Conservation (phyloP, 2,888 invertebrate species). For the Agriotes lineatus region DNA sequence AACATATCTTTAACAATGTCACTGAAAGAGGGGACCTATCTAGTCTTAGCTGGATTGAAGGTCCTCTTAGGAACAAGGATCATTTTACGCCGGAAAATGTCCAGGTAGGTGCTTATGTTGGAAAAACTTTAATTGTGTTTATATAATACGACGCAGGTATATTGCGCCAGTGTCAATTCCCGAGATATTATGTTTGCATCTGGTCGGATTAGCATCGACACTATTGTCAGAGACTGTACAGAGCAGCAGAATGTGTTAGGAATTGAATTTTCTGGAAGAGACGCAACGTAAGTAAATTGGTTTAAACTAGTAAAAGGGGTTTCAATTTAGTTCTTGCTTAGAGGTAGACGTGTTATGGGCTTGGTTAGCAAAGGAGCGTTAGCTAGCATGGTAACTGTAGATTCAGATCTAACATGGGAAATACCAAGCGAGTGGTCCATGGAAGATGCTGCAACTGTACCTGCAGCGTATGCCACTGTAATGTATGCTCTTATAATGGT, state of each 20-base stretch:
- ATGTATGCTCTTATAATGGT: no score
- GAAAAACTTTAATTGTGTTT: no score
- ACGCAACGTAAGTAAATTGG: slow-evolving; percentile 36
- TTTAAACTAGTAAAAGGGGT: no score
- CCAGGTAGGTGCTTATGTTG: no score
- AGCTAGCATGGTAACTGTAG: slow-evolving; percentile 69
- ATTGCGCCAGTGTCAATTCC: slow-evolving; percentile 90
- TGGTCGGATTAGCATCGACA: slow-evolving; percentile 84
- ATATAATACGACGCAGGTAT: no score
- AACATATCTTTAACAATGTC: slow-evolving; percentile 84
- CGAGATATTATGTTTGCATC: slow-evolving; percentile 95
- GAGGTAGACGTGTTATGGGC: slow-evolving; percentile 61
- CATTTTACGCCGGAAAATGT: no score
- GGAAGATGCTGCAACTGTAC: slow-evolving; percentile 73
- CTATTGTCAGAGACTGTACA: slow-evolving; percentile 74
- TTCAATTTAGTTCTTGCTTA: slow-evolving; percentile 70
- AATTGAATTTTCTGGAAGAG: slow-evolving; percentile 75
- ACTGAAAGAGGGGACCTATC: slow-evolving; percentile 87
- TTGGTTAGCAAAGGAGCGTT: slow-evolving; percentile 69
- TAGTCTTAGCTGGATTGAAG: slow-evolving; percentile 87
- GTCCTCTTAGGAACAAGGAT: no score
- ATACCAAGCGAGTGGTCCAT: slow-evolving; percentile 70
- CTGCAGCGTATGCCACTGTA: slow-evolving; percentile 71
- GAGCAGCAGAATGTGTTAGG: slow-evolving; percentile 68
- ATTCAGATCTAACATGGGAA: slow-evolving; percentile 65